Evolutionary conservation across 2,797 vertebrate species (phyloP).

Genomic region (Harpagifer antarcticus): DNA sequence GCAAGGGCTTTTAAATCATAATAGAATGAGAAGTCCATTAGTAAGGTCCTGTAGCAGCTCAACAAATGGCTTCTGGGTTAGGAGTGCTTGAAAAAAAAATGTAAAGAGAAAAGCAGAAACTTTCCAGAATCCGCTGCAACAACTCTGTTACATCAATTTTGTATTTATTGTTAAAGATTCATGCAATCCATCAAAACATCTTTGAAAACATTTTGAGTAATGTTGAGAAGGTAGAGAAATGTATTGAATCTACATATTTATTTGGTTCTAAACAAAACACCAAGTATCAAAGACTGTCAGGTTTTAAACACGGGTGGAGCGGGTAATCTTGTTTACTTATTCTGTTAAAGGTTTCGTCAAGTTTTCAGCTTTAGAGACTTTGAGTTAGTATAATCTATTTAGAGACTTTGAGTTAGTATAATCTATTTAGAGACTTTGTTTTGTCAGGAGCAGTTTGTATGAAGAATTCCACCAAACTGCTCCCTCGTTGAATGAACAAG

Average conservation of each 20-base stretch:
- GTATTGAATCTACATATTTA: background rate
- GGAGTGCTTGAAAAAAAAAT: background rate
- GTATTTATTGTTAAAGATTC: background rate
- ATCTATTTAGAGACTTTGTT: too few relatives aligned
- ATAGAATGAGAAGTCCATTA: constrained; percentile 19
- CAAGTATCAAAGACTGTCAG: too few relatives aligned
- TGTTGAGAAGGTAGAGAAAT: background rate
- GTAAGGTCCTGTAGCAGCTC: background rate
- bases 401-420: too few relatives aligned
- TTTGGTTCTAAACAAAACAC: background rate
- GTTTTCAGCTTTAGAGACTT: background rate
- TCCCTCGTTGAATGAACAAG: background rate
- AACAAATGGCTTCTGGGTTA: constrained; percentile 9
- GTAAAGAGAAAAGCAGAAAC: background rate
- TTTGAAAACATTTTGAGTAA: background rate
- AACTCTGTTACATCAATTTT: background rate
- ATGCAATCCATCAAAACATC: background rate
- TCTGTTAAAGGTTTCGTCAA: background rate
- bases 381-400: background rate
- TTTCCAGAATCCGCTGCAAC: background rate
- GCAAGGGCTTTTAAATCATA: constrained; percentile 26
- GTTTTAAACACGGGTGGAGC: too few relatives aligned
- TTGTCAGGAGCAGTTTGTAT: background rate
- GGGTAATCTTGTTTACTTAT: background rate
- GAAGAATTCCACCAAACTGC: background rate